phyloP scores from a whole-genome alignment of 1,140 invertebrate species.

The Sitobion miscanthi region DNA sequence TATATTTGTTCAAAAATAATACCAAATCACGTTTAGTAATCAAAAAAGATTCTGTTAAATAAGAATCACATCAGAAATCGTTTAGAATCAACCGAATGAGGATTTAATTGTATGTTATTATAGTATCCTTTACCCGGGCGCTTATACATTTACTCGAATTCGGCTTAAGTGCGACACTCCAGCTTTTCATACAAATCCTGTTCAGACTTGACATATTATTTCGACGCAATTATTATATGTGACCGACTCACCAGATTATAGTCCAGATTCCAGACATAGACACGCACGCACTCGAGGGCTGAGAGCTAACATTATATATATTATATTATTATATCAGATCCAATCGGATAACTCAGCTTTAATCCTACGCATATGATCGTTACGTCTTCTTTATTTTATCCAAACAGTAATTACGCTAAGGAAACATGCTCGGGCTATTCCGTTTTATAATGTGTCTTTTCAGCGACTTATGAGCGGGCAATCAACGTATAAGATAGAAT shows the following conservation, averaged over 20 bases:
- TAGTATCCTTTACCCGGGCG: background rate
- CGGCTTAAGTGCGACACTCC: background rate
- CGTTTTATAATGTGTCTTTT: background rate
- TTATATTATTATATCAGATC: background rate
- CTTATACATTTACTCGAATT: background rate
- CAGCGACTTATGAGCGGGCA: background rate
- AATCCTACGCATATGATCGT: background rate
- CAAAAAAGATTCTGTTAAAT: background rate
- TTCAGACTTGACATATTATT: background rate
- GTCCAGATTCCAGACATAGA: background rate
- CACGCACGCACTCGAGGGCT: background rate
- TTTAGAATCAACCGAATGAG: background rate
- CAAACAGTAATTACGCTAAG: background rate
- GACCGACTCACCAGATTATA: background rate
- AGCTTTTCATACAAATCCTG: background rate
- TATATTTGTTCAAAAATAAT: background rate
- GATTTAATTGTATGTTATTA: background rate
- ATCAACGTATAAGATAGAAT: background rate
- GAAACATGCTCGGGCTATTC: background rate
- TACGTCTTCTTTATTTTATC: background rate
- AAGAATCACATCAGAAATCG: background rate
- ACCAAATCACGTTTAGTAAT: background rate
- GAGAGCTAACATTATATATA: background rate
- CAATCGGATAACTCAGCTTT: background rate
- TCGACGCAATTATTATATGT: background rate